Evolutionary conservation across 2,113 vertebrate species (phyloP).

Genomic region (Hyla sarda): DNA sequence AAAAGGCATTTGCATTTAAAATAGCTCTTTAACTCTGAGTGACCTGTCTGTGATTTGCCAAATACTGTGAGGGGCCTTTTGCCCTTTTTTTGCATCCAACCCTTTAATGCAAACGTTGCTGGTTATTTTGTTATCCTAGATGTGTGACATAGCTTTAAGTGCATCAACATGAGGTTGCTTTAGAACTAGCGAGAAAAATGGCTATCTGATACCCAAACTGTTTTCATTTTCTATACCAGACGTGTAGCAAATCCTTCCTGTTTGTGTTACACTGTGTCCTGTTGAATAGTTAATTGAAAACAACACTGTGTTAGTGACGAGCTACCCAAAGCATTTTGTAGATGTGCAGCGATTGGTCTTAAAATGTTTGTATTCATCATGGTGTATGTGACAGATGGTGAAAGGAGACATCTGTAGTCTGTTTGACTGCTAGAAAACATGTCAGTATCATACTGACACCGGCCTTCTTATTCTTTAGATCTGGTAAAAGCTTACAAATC

Average conservation of each 20-base stretch:
- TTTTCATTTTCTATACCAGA: neutral
- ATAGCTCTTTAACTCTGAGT: constrained; percentile 34
- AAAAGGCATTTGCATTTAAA: constrained; percentile 29
- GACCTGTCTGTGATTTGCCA: constrained; percentile 36
- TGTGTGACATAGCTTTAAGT: neutral
- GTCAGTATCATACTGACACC: neutral
- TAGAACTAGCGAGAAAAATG: neutral
- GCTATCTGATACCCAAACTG: neutral
- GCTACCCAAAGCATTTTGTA: neutral
- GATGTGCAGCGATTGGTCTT: constrained; percentile 12
- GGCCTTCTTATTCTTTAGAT: neutral
- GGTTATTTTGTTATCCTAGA: neutral
- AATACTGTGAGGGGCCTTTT: neutral
- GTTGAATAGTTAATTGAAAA: neutral
- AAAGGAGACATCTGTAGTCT: constrained; percentile 25
- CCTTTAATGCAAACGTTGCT: neutral
- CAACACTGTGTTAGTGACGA: neutral
- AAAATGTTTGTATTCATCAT: constrained; percentile 23
- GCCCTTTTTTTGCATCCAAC: neutral
- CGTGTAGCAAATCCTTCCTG: constrained; percentile 7
- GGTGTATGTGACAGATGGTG: constrained; percentile 17
- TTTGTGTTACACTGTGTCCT: constrained; percentile 23
- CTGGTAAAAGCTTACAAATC: neutral
- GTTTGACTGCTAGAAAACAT: neutral
- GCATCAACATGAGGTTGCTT: neutral